Percentiles rank a stretch among this genome's conserved stretches.
Conservation (phyloP, 1,140 invertebrate species). For the Aphaenogaster floridana region DNA sequence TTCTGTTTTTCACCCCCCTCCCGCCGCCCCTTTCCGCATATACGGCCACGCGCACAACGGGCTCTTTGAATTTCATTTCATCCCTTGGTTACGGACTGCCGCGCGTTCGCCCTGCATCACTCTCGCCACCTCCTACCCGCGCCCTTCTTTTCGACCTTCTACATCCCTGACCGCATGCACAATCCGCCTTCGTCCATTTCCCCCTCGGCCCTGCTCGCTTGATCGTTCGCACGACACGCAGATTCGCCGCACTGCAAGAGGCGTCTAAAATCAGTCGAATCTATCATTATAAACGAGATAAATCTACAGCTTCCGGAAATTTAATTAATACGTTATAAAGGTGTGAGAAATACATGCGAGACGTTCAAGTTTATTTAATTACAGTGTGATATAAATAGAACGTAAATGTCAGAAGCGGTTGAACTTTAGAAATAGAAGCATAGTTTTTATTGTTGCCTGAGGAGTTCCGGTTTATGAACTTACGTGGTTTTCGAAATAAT, state of each 20-base stretch:
- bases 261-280: slow-evolving; percentile 30
- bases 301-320: not conserved
- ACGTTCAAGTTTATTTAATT: not conserved
- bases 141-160: slow-evolving; percentile 40
- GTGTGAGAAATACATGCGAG: not conserved
- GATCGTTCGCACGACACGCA: slow-evolving; percentile 24
- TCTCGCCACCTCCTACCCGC: slow-evolving; percentile 12
- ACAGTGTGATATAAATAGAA: not conserved
- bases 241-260: not conserved
- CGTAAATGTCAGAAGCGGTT: not conserved
- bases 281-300: not conserved
- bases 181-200: not conserved
- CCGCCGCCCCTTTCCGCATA: slow-evolving; percentile 20
- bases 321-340: not conserved
- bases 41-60: slow-evolving; percentile 55
- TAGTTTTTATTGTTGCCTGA: not conserved
- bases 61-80: slow-evolving; percentile 76
- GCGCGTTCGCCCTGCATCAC: slow-evolving; percentile 43
- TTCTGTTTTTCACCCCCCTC: slow-evolving; percentile 55
- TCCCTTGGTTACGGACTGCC: slow-evolving; percentile 70
- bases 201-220: not conserved
- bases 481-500: not conserved
- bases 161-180: slow-evolving; percentile 59
- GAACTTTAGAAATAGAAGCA: not conserved
- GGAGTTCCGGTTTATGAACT: not conserved